Evolutionary conservation across 37 sponge, comb jelly and placozoan species (phyloP).

Genomic region (Petrosia ficiformis): DNA sequence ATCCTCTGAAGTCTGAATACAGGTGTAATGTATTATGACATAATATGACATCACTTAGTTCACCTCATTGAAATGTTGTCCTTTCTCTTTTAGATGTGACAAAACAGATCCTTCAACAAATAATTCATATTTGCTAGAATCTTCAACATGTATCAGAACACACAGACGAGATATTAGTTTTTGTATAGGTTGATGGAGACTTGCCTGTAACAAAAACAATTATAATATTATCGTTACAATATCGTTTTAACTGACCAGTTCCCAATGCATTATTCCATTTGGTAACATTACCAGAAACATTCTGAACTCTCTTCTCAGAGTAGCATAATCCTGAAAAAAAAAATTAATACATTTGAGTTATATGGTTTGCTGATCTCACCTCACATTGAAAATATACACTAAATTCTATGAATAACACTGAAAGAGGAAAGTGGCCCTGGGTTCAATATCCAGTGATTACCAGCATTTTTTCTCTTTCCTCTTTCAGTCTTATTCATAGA

Average conservation of each 20-base stretch:
- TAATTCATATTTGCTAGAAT: conserved; percentile 42
- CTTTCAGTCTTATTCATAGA: too few relatives aligned
- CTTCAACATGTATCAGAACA: conserved; percentile 25
- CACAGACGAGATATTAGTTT: conserved; percentile 37
- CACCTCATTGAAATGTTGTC: too few relatives aligned
- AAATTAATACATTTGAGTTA: neutral
- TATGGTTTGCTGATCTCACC: too few relatives aligned
- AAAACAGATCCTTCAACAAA: conserved; percentile 61
- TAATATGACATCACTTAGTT: too few relatives aligned
- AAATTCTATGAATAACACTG: too few relatives aligned
- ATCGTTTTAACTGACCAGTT: too few relatives aligned
- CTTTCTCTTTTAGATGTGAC: conserved; percentile 18
- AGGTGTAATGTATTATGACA: too few relatives aligned
- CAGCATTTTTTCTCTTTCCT: too few relatives aligned
- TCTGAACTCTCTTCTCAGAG: conserved; percentile 32
- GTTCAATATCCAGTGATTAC: neutral
- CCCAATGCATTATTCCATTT: conserved; percentile 15
- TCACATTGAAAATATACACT: too few relatives aligned
- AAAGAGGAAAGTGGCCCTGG: too few relatives aligned
- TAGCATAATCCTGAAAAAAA: conserved; percentile 24
- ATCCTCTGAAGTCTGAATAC: too few relatives aligned
- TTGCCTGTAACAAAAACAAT: conserved; percentile 18
- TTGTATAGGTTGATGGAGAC: conserved; percentile 11
- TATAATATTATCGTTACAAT: too few relatives aligned
- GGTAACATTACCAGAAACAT: conserved; percentile 31